Base-by-base conservation (phyloP, 2,888 invertebrate species). In the Mantis religiosa region DNA sequence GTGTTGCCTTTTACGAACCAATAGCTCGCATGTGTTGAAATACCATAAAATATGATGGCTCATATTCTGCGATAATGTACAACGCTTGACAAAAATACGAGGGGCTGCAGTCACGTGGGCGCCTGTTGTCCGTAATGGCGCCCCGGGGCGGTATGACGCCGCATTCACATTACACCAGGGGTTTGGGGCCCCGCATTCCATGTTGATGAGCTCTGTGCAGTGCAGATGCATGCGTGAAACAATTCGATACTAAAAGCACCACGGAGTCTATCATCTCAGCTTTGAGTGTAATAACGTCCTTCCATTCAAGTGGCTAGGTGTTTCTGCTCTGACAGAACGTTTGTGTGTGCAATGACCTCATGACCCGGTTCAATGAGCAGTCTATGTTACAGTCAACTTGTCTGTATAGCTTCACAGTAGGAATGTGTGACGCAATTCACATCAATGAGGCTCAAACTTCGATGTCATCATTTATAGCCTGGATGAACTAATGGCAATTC, bases 61-160 rank as follows among this genome's bases (percentile, higher is more conserved):
- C 54, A 71, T 71, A 20, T 71, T 14, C n/a, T 71, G 20, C 25
- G 54, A 20, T 71, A 71, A 71, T 71, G 25, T 20, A 71, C 54
- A 71, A 71, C 20, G 54, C 54, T 71, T 71, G 54, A 71, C 54
- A 71, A 71, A 71, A 71, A 71, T 71, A 71, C 41, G 41, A 30
- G 2, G 30, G 30, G 54, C 54, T 20, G 54, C 25, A 9, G 54
- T 71, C 54, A 71, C 54, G 54, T 71, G 54, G 86, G 71, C 88
- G 71, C 89, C 89, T 88, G 85, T 83, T 89, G 89, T 81, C 28
- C 1, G 88, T 88, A 89, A 89, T 89, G 85, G 89, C 84, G 84
- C 82, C 87, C 82, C 54, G 85, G 47, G 54, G 54, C 28, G 30
- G 54, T 71, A 71, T 71, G 54, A 71, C 54, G 54, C 54, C 54